Base-by-base conservation (phyloP, 2,797 vertebrate genomes). In the Arremon brunneinucha region DNA sequence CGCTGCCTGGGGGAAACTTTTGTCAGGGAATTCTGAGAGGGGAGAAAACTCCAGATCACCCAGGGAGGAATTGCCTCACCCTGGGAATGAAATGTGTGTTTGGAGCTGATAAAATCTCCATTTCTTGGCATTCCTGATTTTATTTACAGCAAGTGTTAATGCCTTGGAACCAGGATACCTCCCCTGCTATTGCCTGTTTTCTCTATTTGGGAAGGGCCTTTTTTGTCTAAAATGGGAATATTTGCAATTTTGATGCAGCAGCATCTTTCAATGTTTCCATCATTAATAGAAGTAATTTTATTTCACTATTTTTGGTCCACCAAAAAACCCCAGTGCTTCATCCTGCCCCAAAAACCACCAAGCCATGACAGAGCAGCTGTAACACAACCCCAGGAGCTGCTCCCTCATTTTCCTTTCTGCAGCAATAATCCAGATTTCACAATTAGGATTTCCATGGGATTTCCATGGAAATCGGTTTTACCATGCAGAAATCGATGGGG, bases 391-490 rank as follows among this genome's bases (percentile, higher is more conserved):
- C 56, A 19, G 3, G 4, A 39, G 26, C 57, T 7, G 18, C 5
- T 20, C 12, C 57, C 57, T 28, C 26, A 2, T 20, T 14, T 14
- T 14, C 57, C 35, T 59, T 19, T 26, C 46, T 35, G 2, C 0
- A 2, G 9, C 39, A 34, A 15, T 0, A 39, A 4, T 10, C 28
- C 5, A 1, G 17, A 8, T 6, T 27, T 49, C 7, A 3, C 12
- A 13, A 7, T 2, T 3, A 22, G 9, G 11, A 55, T 46, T 39
- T 5, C 3, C 15, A 7, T 4, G 9, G 12, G 30, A 21, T 8
- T 13, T 2, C 12, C 3, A 3, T n/a, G 41, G 41, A 43, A 43
- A 18, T 43, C 17, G 17, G 17, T 43, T 43, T 43, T 18, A 18
- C 41, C 41, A 4, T 18, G 41, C 41, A 43, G 41, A 19, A 76